Evolutionary conservation across 2,888 invertebrate genomes (phyloP), one percentile per base, ranked within the genome.

Genomic region (Panopea generosa): DNA sequence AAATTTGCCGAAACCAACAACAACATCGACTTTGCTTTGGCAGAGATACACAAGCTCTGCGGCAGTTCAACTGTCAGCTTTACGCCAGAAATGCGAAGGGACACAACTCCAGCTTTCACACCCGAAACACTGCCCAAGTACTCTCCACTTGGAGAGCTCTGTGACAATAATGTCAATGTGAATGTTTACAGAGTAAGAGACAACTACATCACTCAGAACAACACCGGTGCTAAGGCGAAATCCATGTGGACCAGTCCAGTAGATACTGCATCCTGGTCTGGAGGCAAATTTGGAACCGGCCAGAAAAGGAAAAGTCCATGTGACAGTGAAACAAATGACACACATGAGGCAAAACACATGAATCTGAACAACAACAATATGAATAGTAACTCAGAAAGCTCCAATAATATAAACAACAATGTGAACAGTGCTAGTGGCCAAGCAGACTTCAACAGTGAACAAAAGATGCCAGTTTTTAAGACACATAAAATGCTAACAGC

Each of bases 401-500:
- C 16, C 38, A 60, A 9, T 24, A 2, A 33, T 40, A 20, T 9
- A 20, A 50, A 11, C n/a, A 11, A 1, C 20, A 11, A 14, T n/a
- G 16, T 27, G 14, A 38, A 18, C 7, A 67, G 67, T 50, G 49
- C 33, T 33, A 57, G 40, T 11, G 57, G 33, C 11, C 43, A 24
- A 6, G 9, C 52, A 4, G 52, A 52, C 26, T 20, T 22, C 24
- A 24, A 52, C 26, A 20, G 52, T 6, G 52, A 24, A 20, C 22
- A 14, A 9, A 69, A 76, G 26, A 71, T 50, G 27, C 60, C 69
- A 20, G 63, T 65, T 11, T 73, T 81, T 24, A 56, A 65, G 29
- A 77, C 77, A 9, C 81, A 78, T 57, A 69, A 77, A 4, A 73
- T 77, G 62, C 60, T 87, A 27, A 84, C 68, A 7, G 65, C 76